Conservation (phyloP, 1,140 invertebrate genomes). For the Microplitis demolitor region DNA sequence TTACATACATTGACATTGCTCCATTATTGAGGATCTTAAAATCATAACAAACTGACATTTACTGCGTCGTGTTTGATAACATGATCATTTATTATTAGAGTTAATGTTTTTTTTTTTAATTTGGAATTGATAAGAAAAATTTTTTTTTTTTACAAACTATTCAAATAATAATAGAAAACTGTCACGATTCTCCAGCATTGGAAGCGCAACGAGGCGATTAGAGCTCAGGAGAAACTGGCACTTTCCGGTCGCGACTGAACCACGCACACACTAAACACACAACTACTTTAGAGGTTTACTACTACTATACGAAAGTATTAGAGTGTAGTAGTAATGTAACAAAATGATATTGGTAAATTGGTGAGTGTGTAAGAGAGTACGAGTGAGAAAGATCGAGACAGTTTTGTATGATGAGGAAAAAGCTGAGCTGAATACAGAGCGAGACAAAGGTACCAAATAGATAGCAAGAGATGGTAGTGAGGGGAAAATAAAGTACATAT, state of each 20-base stretch:
- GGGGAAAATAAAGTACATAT: no score
- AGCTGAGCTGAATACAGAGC: not conserved
- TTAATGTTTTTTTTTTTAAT: no score
- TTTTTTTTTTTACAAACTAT: no score
- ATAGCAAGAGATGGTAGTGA: no score
- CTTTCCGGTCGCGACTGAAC: slow-evolving; percentile 50
- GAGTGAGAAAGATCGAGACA: slow-evolving; percentile 22
- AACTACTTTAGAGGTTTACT: not conserved
- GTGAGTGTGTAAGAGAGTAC: no score
- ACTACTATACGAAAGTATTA: no score
- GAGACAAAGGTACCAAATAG: not conserved
- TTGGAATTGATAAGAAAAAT: no score
- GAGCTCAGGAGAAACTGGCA: slow-evolving; percentile 52
- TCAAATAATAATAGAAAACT: slow-evolving; percentile 6
- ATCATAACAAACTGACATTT: no score
- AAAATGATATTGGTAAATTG: no score
- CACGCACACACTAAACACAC: slow-evolving; percentile 33
- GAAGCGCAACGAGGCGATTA: slow-evolving; percentile 33
- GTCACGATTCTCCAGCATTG: slow-evolving; percentile 7
- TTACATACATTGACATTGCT: no score
- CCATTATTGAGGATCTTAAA: not conserved
- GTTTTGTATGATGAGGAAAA: slow-evolving; percentile 12
- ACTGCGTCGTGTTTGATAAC: no score
- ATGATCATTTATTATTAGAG: no score
- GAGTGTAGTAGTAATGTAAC: not conserved